These are phyloP conservation scores for Drosophila neotestacea DNA, from an alignment of 2,888 invertebrate genomes.

Conservation along the genomic window DNA sequence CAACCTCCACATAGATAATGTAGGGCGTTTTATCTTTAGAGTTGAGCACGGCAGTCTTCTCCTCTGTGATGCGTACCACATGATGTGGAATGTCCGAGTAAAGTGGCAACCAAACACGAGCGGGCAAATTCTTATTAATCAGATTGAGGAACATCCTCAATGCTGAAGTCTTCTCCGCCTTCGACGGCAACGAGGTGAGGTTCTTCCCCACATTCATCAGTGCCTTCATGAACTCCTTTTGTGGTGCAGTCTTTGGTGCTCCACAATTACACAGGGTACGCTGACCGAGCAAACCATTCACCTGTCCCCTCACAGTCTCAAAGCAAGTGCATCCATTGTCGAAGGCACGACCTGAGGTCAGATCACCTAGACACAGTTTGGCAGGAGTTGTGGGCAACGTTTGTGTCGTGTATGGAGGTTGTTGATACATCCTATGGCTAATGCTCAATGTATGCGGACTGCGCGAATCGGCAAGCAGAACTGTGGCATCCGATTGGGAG, in stretches of 20 bases:
- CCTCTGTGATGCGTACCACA: constrained; percentile 98
- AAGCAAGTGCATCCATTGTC: constrained; percentile 98
- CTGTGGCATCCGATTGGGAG: constrained; percentile 92
- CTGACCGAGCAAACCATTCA: constrained; percentile 91
- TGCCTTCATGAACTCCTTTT: constrained; percentile 95
- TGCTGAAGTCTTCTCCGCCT: constrained; percentile 96
- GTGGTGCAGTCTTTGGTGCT: constrained; percentile 92
- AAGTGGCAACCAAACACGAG: constrained; percentile 98
- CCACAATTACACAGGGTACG: constrained; percentile 92
- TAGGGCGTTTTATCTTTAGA: constrained; percentile 97
- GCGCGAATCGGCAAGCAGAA: constrained; percentile 86
- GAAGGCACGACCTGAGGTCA: constrained; percentile 97
- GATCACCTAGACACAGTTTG: constrained; percentile 93
- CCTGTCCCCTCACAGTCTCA: constrained; percentile 91
- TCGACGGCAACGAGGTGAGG: constrained; percentile 92
- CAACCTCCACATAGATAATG: constrained; percentile 98
- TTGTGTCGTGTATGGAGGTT: constrained; percentile 82
- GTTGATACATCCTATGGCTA: constrained; percentile 81
- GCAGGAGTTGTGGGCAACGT: constrained; percentile 84
- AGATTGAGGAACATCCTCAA: constrained; percentile 96
- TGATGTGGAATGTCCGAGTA: constrained; percentile 94
- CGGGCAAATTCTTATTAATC: constrained; percentile 98
- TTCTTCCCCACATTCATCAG: constrained; percentile 94
- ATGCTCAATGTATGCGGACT: constrained; percentile 73
- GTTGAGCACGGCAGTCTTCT: constrained; percentile 98